A percentile compares a stretch with the other conserved stretches of the same genome.
phyloP scores from a whole-genome alignment of 2,113 vertebrate genomes.

The Sorex fumeus region DNA sequence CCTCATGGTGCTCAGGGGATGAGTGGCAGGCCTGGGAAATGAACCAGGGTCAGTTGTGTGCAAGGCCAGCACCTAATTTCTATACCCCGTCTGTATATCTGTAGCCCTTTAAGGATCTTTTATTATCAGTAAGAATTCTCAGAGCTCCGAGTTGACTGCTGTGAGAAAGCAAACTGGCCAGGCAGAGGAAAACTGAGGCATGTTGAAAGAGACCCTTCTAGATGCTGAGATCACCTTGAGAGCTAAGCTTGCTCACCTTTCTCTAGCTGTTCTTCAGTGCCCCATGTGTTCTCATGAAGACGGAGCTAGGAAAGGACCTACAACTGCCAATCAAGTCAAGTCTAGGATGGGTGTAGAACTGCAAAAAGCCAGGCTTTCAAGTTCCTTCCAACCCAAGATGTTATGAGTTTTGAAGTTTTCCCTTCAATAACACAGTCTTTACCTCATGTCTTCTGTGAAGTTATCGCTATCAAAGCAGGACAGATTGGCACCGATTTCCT shows the following conservation, averaged over 20 bases:
- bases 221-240: background rate
- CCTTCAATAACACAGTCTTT: conserved; percentile 13
- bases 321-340: background rate
- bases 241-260: background rate
- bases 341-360: background rate
- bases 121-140: background rate
- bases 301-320: background rate
- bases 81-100: no score
- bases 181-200: background rate
- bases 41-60: no score
- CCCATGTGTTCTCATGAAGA: background rate
- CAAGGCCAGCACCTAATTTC: no score
- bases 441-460: conserved; percentile 61
- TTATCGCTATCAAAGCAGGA: conserved; percentile 59
- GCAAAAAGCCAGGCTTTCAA: conserved; percentile 66
- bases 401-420: conserved; percentile 68
- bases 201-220: background rate
- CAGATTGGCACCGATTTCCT: conserved; percentile 49
- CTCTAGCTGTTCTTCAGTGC: background rate
- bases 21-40: no score
- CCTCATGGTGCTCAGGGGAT: no score
- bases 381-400: conserved; percentile 61
- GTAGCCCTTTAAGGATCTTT: background rate
- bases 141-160: background rate
- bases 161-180: background rate